Evolutionary conservation across 2,888 invertebrate genomes (phyloP).

Genomic region (Cephus spinipes): DNA sequence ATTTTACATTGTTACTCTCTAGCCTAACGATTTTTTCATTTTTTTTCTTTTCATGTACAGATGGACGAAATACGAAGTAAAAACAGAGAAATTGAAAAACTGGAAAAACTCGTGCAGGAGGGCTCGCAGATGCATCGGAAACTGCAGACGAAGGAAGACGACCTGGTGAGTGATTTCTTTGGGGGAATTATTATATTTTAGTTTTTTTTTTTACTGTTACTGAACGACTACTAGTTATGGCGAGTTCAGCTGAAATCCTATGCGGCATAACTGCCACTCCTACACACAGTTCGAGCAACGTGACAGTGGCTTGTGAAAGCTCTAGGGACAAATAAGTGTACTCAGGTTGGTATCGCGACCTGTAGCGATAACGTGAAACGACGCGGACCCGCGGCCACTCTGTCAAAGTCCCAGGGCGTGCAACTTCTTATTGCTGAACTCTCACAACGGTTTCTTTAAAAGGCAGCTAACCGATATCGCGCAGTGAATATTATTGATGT

Average conservation of each 20-base stretch:
- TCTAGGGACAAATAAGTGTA: slow-evolving; percentile 14
- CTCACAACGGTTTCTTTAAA: slow-evolving; percentile 22
- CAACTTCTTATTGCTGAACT: slow-evolving; percentile 10
- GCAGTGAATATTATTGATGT: slow-evolving; percentile 32
- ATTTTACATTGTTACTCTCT: neutral
- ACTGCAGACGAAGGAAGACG: slow-evolving; percentile 39
- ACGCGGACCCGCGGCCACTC: slow-evolving; percentile 5
- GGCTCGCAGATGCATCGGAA: slow-evolving; percentile 39
- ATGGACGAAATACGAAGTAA: slow-evolving; percentile 56
- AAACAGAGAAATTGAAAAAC: slow-evolving; percentile 50
- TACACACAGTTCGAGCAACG: neutral
- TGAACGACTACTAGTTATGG: neutral
- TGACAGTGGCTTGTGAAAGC: slow-evolving; percentile 19
- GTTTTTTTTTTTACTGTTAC: neutral
- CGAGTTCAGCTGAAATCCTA: neutral
- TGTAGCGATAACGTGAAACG: slow-evolving; percentile 9
- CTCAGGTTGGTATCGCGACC: slow-evolving; percentile 13
- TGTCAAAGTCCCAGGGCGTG: slow-evolving; percentile 9
- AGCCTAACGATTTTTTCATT: neutral
- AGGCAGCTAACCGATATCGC: slow-evolving; percentile 20
- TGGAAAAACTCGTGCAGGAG: slow-evolving; percentile 45
- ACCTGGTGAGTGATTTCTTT: slow-evolving; percentile 40
- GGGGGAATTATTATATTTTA: slow-evolving; percentile 9
- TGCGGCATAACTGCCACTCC: neutral
- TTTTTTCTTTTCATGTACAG: slow-evolving; percentile 23